Evolutionary conservation across 2,797 vertebrate genomes (phyloP).

Genomic region (Anguilla anguilla): DNA sequence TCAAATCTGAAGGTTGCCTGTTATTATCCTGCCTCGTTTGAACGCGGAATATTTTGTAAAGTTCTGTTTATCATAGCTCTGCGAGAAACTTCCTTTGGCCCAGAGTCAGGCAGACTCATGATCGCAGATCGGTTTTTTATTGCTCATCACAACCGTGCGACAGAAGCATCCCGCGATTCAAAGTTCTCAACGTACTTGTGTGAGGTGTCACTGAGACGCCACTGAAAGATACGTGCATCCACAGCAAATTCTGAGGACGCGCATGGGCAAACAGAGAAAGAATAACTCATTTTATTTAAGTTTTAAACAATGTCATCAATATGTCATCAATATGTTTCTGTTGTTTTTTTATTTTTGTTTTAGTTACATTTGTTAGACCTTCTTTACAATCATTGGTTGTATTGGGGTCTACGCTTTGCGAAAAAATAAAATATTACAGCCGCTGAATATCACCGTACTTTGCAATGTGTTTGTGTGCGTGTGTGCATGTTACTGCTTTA

Average conservation of each 20-base stretch:
- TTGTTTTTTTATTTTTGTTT: not conserved
- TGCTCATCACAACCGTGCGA: not conserved
- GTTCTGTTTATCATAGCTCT: slow-evolving; percentile 6
- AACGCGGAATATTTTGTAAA: not conserved
- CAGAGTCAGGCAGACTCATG: slow-evolving; percentile 24
- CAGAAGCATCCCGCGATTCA: not conserved
- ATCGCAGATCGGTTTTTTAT: not conserved
- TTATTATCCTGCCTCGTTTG: not conserved
- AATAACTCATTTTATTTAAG: not conserved
- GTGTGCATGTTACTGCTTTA: not conserved
- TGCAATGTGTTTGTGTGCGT: not conserved
- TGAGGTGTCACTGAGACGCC: slow-evolving; percentile 17
- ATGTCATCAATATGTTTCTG: not conserved
- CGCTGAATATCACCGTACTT: too few relatives aligned
- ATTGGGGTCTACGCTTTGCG: not conserved
- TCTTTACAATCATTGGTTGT: not conserved
- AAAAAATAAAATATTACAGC: too few relatives aligned
- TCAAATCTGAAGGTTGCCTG: not conserved
- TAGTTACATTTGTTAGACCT: not conserved
- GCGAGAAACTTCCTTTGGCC: not conserved
- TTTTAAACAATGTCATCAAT: too few relatives aligned
- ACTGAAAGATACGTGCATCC: not conserved
- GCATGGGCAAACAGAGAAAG: not conserved
- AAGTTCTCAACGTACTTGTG: not conserved
- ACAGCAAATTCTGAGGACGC: not conserved